phyloP scores from a whole-genome alignment of 2,888 invertebrate species.

The Rapana venosa region DNA sequence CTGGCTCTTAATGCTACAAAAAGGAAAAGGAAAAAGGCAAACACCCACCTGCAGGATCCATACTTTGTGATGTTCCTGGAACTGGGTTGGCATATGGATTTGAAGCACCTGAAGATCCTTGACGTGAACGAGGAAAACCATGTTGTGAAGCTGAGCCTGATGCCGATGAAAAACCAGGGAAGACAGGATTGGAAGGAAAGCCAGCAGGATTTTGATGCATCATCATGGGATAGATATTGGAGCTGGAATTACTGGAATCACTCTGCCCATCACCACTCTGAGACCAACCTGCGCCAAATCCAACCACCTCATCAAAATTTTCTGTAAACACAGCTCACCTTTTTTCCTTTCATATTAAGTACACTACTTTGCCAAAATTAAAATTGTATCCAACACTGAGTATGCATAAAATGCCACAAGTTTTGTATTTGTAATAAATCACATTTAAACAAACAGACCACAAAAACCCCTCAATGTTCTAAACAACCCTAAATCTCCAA shows the following conservation, averaged over 20 bases:
- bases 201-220: constrained; percentile 29
- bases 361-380: too few species aligned
- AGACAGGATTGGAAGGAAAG: constrained; percentile 24
- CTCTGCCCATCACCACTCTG: constrained; percentile 26
- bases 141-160: not conserved
- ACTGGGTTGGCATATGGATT: constrained; percentile 19
- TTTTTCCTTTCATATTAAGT: too few species aligned
- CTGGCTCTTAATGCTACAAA: not conserved
- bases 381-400: too few species aligned
- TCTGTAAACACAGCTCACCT: too few species aligned
- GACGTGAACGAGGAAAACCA: not conserved
- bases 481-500: too few species aligned
- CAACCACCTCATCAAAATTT: too few species aligned
- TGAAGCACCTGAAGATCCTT: constrained; percentile 1
- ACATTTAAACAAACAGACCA: too few species aligned
- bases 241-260: constrained; percentile 29
- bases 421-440: too few species aligned
- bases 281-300: constrained; percentile 15
- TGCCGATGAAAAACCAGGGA: constrained; percentile 15
- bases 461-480: too few species aligned
- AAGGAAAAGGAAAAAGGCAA: not conserved
- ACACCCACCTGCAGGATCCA: constrained; percentile 37
- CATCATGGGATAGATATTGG: constrained; percentile 27
- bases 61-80: constrained; percentile 13
- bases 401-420: too few species aligned